phyloP scores from a whole-genome alignment of 1,140 invertebrate genomes.

The Solenopsis fugax region DNA sequence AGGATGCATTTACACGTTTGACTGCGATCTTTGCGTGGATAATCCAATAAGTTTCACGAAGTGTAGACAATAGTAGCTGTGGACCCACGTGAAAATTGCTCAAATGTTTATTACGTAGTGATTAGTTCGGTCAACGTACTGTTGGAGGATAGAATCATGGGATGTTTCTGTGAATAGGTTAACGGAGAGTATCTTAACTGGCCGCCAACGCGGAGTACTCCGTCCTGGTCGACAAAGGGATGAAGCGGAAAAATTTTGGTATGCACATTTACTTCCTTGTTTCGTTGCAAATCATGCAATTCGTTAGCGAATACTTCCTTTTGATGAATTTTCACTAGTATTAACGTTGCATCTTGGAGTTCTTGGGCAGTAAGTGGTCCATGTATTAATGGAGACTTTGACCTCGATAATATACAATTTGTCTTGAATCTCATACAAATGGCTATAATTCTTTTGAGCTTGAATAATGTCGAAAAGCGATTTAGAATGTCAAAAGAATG shows the following conservation, averaged over 20 bases:
- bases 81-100: not conserved
- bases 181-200: not conserved
- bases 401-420: not conserved
- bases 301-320: not conserved
- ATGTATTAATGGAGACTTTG: not conserved
- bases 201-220: not conserved
- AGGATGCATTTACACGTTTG: not conserved
- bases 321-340: not conserved
- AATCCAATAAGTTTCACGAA: not conserved
- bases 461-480: not conserved
- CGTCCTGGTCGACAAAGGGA: not conserved
- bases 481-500: no score
- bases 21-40: not conserved
- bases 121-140: not conserved
- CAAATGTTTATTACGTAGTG: not conserved
- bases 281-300: not conserved
- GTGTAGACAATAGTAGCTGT: no score
- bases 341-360: not conserved
- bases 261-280: not conserved
- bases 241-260: not conserved
- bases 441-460: not conserved
- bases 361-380: not conserved
- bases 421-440: not conserved
- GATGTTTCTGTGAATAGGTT: not conserved
- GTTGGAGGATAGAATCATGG: not conserved